phyloP scores from a whole-genome alignment of 2,888 invertebrate genomes.

The Mythimna ferrago region DNA sequence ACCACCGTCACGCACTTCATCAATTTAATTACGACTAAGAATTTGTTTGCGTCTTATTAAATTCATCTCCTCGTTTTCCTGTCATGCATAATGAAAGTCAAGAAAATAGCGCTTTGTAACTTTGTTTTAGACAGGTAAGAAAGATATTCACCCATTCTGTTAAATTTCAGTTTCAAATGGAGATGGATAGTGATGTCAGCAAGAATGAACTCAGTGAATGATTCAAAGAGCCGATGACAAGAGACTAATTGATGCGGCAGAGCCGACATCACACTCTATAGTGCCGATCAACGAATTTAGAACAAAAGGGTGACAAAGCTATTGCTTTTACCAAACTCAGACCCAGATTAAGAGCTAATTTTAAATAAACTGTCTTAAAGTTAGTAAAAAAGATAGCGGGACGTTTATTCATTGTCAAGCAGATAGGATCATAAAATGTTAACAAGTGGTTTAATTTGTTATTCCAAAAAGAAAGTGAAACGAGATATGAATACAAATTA shows the following conservation, averaged over 20 bases:
- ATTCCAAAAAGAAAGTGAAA: slow-evolving; percentile 68
- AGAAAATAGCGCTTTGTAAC: slow-evolving; percentile 45
- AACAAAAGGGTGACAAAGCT: slow-evolving; percentile 61
- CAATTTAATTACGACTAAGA: slow-evolving; percentile 82
- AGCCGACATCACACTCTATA: slow-evolving; percentile 66
- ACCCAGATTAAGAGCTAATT: neutral
- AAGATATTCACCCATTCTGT: slow-evolving; percentile 20
- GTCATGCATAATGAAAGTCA: slow-evolving; percentile 70
- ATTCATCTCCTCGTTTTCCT: slow-evolving; percentile 66
- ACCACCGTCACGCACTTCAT: slow-evolving; percentile 83
- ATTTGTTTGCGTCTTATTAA: slow-evolving; percentile 76
- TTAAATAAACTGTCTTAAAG: neutral
- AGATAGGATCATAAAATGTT: slow-evolving; percentile 52
- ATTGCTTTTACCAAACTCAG: slow-evolving; percentile 47
- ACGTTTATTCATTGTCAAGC: slow-evolving; percentile 20
- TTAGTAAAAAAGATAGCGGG: neutral
- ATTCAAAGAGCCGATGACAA: slow-evolving; percentile 67
- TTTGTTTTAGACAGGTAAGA: slow-evolving; percentile 23
- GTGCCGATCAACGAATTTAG: slow-evolving; percentile 68
- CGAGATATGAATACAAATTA: slow-evolving; percentile 63
- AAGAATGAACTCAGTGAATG: slow-evolving; percentile 59
- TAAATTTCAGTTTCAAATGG: slow-evolving; percentile 44
- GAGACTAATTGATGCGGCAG: slow-evolving; percentile 76
- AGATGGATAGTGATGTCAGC: slow-evolving; percentile 52
- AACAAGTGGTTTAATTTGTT: slow-evolving; percentile 62